Percentiles rank a stretch among this genome's conserved stretches.
phyloP scores from a whole-genome alignment of 2,797 vertebrate genomes.

The Vireo griseus region DNA sequence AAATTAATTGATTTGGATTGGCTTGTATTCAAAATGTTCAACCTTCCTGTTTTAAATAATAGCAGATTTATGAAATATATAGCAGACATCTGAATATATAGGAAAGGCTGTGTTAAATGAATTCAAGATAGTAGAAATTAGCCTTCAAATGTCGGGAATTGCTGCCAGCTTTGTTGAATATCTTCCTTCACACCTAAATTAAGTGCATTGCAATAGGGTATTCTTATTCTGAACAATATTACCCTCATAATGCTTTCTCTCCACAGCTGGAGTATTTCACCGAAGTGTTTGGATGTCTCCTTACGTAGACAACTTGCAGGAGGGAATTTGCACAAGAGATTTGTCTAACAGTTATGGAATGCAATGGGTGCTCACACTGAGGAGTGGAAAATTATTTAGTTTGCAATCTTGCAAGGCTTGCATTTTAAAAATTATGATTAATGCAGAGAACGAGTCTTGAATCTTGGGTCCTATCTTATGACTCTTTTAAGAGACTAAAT shows the following conservation, averaged over 20 bases:
- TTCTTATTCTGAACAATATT: background rate
- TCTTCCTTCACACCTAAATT: background rate
- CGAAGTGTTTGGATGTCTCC: background rate
- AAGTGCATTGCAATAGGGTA: background rate
- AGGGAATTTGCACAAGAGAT: background rate
- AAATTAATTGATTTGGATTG: background rate
- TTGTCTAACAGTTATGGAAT: background rate
- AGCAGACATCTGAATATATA: background rate
- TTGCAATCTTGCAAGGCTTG: background rate
- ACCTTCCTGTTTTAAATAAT: background rate
- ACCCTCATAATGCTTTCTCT: background rate
- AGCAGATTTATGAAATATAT: background rate
- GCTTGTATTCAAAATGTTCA: background rate
- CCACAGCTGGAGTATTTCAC: background rate
- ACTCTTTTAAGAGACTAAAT: background rate
- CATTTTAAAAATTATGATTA: background rate
- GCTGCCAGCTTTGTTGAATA: background rate
- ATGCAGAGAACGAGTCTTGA: background rate
- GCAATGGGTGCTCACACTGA: background rate
- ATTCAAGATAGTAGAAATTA: background rate
- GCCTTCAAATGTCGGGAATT: background rate
- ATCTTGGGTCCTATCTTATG: background rate
- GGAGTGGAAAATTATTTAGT: background rate
- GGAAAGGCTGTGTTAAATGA: background rate
- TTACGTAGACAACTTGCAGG: background rate